Conservation (phyloP, 2,888 invertebrate species). For the Ischnura elegans region DNA sequence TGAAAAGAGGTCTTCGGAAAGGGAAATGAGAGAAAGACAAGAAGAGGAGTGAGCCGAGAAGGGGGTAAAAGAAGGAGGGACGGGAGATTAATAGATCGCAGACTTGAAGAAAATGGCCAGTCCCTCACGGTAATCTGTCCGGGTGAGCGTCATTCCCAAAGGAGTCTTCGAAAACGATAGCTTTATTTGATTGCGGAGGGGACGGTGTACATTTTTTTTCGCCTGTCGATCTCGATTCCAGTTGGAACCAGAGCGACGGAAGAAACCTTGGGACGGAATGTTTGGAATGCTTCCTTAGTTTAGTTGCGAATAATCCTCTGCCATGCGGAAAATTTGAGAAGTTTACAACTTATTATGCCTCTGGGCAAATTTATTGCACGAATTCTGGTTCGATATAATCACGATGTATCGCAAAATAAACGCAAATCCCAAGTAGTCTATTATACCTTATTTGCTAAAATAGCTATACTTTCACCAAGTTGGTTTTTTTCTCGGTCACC, state of each 20-base stretch:
- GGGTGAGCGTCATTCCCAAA: background rate
- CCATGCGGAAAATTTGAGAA: background rate
- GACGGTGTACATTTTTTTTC: background rate
- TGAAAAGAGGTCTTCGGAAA: background rate
- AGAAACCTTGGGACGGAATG: slow-evolving; percentile 19
- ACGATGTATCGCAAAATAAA: no score
- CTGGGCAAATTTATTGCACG: background rate
- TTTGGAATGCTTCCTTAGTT: background rate
- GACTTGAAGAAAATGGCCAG: background rate
- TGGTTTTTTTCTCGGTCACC: no score
- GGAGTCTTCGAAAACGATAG: slow-evolving; percentile 18
- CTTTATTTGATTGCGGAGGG: background rate
- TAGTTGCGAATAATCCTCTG: background rate
- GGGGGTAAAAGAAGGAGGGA: background rate
- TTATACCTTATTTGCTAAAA: no score
- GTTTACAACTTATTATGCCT: background rate
- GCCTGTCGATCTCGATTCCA: background rate
- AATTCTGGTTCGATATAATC: no score
- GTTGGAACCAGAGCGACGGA: background rate
- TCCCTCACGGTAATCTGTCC: background rate
- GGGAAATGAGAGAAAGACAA: background rate
- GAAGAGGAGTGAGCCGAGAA: background rate
- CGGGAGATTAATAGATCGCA: slow-evolving; percentile 1
- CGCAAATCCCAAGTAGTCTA: no score
- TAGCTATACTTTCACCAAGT: no score